These are phyloP conservation scores for Graptemys geographica DNA, from an alignment of 2,797 vertebrate genomes.

Conservation along the genomic window DNA sequence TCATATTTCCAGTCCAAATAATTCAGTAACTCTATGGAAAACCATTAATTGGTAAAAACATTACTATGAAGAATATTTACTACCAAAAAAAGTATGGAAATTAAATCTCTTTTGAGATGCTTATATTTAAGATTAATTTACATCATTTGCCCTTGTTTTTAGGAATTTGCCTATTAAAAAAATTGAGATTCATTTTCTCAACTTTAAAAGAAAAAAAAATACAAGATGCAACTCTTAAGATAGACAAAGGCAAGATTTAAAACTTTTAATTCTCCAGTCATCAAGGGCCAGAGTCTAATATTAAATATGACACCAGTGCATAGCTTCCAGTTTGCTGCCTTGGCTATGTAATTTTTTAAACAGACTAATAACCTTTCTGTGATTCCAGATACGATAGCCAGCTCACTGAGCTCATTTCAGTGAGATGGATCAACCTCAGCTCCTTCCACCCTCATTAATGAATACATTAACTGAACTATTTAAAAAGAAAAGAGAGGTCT, in stretches of 20 bases:
- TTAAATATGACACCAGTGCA: background rate
- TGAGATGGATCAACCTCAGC: no score
- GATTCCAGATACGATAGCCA: background rate
- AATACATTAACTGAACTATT: background rate
- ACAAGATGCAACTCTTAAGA: background rate
- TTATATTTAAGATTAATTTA: background rate
- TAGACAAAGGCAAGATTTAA: background rate
- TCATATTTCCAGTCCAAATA: background rate
- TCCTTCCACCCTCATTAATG: background rate
- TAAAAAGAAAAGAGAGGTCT: no score
- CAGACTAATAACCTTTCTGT: background rate
- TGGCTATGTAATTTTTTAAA: background rate
- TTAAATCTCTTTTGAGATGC: background rate
- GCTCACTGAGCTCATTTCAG: background rate
- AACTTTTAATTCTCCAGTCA: background rate
- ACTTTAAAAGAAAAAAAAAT: background rate
- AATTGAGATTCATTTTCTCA: background rate
- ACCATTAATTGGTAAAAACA: background rate
- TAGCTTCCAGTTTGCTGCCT: background rate
- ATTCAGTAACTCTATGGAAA: background rate
- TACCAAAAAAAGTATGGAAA: background rate
- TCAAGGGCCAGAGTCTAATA: background rate
- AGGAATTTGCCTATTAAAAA: no score
- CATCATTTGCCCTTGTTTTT: no score
- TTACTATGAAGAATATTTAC: background rate